Percentiles rank a stretch among this genome's conserved stretches.
Conservation (phyloP, 2,888 invertebrate species). For the Caenorhabditis sinica region DNA sequence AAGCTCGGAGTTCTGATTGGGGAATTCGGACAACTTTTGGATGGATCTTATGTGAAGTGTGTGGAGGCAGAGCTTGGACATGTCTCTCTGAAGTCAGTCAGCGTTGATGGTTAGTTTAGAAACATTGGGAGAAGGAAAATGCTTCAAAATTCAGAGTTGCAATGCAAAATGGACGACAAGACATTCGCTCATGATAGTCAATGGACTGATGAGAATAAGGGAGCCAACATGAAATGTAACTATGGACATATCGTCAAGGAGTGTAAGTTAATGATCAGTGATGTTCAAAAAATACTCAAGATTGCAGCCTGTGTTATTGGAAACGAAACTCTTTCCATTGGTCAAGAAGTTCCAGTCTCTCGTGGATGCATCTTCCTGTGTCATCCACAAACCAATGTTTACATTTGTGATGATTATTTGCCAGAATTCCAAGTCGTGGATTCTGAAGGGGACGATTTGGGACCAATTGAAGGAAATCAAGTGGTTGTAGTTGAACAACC, state of each 20-base stretch:
- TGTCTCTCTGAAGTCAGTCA: constrained; percentile 59
- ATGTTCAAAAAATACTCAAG: neutral
- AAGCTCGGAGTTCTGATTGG: constrained; percentile 68
- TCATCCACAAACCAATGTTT: constrained; percentile 72
- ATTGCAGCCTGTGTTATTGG: constrained; percentile 69
- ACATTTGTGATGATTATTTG: constrained; percentile 69
- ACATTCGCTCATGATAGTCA: constrained; percentile 63
- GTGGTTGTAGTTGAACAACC: constrained; percentile 1
- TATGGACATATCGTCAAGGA: constrained; percentile 68
- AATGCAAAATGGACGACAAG: constrained; percentile 65
- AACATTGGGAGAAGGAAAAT: neutral
- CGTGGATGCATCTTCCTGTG: constrained; percentile 74
- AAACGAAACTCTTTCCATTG: constrained; percentile 61
- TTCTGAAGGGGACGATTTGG: constrained; percentile 11
- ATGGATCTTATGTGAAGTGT: constrained; percentile 71
- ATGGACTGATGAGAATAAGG: constrained; percentile 63
- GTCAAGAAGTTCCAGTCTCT: constrained; percentile 68
- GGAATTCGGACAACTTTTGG: constrained; percentile 66
- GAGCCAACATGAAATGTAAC: constrained; percentile 67
- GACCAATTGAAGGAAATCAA: constrained; percentile 33
- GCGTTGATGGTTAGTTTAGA: constrained; percentile 57
- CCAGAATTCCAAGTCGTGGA: constrained; percentile 66
- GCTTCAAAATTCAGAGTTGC: constrained; percentile 52
- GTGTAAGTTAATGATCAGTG: constrained; percentile 33
- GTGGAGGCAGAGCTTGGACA: constrained; percentile 62